A percentile compares a stretch with the other conserved stretches of the same genome.
phyloP scores from a whole-genome alignment of 2,888 invertebrate species.

The Ophraella communa region DNA sequence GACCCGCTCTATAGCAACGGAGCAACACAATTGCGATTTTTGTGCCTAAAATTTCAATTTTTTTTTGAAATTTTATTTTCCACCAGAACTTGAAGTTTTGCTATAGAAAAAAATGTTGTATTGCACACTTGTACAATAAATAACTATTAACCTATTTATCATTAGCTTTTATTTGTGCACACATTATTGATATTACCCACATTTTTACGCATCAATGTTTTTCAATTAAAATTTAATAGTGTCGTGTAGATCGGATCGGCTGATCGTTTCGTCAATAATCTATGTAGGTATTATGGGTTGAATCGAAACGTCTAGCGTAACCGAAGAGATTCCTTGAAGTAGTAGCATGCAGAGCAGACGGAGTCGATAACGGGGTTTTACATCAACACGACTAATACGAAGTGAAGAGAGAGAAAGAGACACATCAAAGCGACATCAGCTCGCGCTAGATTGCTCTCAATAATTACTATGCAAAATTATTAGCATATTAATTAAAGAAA shows the following conservation, averaged over 20 bases:
- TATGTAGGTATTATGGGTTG: neutral
- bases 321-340: neutral
- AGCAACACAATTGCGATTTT: no score
- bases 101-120: no score
- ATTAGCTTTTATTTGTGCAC: no score
- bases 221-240: neutral
- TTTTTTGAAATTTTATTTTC: no score
- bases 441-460: constrained; percentile 62
- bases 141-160: no score
- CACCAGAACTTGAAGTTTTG: no score
- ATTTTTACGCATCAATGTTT: neutral
- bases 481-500: constrained; percentile 65
- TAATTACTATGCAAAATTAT: constrained; percentile 64
- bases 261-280: neutral
- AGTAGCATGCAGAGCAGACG: neutral
- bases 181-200: no score
- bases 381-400: neutral
- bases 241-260: neutral
- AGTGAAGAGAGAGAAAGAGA: constrained; percentile 30
- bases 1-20: no score
- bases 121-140: no score
- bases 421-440: constrained; percentile 62
- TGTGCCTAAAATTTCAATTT: no score
- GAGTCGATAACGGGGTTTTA: neutral
- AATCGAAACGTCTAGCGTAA: neutral